Base-by-base conservation (phyloP, 2,797 vertebrate species). In the Mormyrus proboscirostris region DNA sequence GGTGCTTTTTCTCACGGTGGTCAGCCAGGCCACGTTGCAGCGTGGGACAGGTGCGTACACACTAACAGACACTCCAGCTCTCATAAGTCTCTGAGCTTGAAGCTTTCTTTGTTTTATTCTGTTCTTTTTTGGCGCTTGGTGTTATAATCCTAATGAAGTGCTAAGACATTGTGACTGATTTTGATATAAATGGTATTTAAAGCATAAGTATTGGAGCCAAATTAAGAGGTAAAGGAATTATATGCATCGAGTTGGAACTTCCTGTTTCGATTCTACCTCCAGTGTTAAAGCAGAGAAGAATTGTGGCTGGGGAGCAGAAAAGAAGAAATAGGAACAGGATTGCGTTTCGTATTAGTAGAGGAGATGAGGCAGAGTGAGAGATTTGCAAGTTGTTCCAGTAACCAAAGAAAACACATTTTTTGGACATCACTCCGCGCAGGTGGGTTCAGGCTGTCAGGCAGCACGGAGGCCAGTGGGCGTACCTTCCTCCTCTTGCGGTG, bases 401-500 rank as follows among this genome's bases (percentile, higher is more conserved):
- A 47, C 16, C 73, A 79, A n/a, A 79, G 38, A 79, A 47, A 79
- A 4, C 38, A 44, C 33, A 41, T 79, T 79, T 38, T 76, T 76
- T 76, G 69, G 29, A 76, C 38, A 44, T 44, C 73, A 47, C 38
- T 82, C 2, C 47, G 5, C 8, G n/a, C 65, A 7, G 2, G 2
- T 0, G 0, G 41, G 85, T n/a, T 65, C 8, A 9, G 7, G 38
- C 50, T 22, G 29, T n/a, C 9, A 1, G 29, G 59, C 14, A 25
- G 82, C 19, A 1, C 9, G 16, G 3, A 7, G 33, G 12, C 33
- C 19, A 49, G 14, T 29, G 4, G 2, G 2, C 95, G 92, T 91
- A 99, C 98, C 98, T 99, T 99, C 90, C 98, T 96, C 94, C 96
- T 97, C 95, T 97, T 97, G 82, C 98, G 96, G 93, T 99, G 98